A percentile compares a stretch with the other conserved stretches of the same genome.
These are phyloP conservation scores for Paramuricea clavata DNA, from an alignment of 92 coral and sea anemone genomes.

Conservation along the genomic window DNA sequence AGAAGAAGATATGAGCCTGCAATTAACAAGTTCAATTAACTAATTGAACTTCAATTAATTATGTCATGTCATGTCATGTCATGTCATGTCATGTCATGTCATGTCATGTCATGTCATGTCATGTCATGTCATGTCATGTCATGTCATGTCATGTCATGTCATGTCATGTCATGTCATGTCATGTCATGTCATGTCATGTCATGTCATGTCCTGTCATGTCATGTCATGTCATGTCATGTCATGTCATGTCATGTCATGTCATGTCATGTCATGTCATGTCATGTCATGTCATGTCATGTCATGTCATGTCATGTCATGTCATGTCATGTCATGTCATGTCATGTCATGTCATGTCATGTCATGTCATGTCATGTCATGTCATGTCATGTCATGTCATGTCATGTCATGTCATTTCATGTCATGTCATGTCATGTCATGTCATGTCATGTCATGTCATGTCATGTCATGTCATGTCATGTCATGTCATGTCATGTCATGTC, in stretches of 20 bases:
- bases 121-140: no score
- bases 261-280: neutral
- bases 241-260: neutral
- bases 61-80: no score
- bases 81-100: no score
- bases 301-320: neutral
- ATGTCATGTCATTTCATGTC: constrained; percentile 2
- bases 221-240: no score
- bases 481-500: constrained; percentile 1
- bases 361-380: neutral
- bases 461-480: constrained; percentile 2
- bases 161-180: no score
- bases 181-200: no score
- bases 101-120: no score
- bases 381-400: neutral
- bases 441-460: constrained; percentile 9
- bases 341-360: neutral
- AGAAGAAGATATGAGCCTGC: no score
- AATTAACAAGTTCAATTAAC: no score
- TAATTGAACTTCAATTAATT: no score
- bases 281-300: neutral
- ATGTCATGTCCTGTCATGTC: no score
- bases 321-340: neutral
- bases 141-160: no score
- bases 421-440: constrained; percentile 1